These are phyloP conservation scores for Drosophila triauraria DNA, from an alignment of 1,140 invertebrate genomes.

Conservation along the genomic window DNA sequence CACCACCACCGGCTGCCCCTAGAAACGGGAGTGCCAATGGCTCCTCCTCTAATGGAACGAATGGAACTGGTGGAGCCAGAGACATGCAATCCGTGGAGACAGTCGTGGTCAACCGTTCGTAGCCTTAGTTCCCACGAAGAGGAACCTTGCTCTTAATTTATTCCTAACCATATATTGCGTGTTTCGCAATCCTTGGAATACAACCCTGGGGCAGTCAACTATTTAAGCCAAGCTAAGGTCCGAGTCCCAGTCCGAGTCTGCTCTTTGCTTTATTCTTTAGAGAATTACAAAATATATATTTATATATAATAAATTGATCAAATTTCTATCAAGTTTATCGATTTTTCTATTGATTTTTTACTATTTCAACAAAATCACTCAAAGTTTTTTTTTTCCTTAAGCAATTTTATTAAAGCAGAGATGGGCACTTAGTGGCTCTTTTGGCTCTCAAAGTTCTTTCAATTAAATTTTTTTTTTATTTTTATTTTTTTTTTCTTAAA, in stretches of 20 bases:
- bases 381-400: too few species aligned
- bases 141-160: slow-evolving; percentile 19
- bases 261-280: neutral
- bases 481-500: too few species aligned
- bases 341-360: too few species aligned
- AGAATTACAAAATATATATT: neutral
- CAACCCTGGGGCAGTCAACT: neutral
- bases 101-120: slow-evolving; percentile 60
- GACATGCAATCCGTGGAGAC: slow-evolving; percentile 53
- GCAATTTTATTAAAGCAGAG: neutral
- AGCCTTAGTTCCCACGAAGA: slow-evolving; percentile 11
- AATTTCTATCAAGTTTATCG: neutral
- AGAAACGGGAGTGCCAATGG: slow-evolving; percentile 24
- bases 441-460: neutral
- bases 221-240: neutral
- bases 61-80: slow-evolving; percentile 4
- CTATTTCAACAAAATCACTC: neutral
- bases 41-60: slow-evolving; percentile 1
- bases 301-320: neutral
- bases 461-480: neutral
- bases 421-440: neutral
- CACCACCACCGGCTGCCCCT: neutral
- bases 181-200: slow-evolving; percentile 13
- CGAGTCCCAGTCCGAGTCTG: neutral
- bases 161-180: slow-evolving; percentile 21